These are phyloP conservation scores for Leistus spinibarbis DNA, from an alignment of 2,888 invertebrate species.

Conservation along the genomic window DNA sequence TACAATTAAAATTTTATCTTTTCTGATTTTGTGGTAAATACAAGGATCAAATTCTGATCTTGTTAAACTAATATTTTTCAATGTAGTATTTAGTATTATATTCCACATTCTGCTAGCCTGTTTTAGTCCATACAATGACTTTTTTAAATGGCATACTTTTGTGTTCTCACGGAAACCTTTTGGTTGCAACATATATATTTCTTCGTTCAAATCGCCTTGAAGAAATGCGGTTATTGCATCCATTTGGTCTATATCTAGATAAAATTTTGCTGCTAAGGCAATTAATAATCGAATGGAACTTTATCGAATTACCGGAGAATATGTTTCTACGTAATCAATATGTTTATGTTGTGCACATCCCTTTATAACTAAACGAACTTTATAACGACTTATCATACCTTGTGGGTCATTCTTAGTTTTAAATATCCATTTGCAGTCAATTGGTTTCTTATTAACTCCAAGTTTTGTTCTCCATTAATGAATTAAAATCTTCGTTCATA, in stretches of 20 bases:
- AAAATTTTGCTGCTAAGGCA: slow-evolving; percentile 13
- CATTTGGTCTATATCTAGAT: slow-evolving; percentile 23
- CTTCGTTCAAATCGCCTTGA: slow-evolving; percentile 26
- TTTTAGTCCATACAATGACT: slow-evolving; percentile 28
- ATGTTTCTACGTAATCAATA: slow-evolving; percentile 19
- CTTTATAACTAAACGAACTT: neutral
- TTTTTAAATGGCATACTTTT: too few relatives aligned
- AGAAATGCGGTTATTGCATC: slow-evolving; percentile 30
- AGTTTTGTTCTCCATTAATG: neutral
- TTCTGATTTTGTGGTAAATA: slow-evolving; percentile 1
- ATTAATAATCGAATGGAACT: slow-evolving; percentile 18
- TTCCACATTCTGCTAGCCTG: slow-evolving; percentile 11
- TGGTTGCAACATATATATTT: slow-evolving; percentile 30
- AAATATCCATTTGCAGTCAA: slow-evolving; percentile 15
- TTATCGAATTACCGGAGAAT: slow-evolving; percentile 17
- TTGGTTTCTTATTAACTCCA: neutral
- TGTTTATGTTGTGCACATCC: slow-evolving; percentile 9
- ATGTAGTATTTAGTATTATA: slow-evolving; percentile 1
- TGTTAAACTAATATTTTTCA: slow-evolving; percentile 8
- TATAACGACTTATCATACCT: neutral
- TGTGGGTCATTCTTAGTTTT: slow-evolving; percentile 6
- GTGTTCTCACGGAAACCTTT: too few relatives aligned
- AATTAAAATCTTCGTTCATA: neutral
- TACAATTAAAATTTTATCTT: slow-evolving; percentile 9
- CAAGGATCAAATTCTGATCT: slow-evolving; percentile 11